Base-by-base conservation (phyloP, 2,888 invertebrate genomes). In the Octodonta nipae region DNA sequence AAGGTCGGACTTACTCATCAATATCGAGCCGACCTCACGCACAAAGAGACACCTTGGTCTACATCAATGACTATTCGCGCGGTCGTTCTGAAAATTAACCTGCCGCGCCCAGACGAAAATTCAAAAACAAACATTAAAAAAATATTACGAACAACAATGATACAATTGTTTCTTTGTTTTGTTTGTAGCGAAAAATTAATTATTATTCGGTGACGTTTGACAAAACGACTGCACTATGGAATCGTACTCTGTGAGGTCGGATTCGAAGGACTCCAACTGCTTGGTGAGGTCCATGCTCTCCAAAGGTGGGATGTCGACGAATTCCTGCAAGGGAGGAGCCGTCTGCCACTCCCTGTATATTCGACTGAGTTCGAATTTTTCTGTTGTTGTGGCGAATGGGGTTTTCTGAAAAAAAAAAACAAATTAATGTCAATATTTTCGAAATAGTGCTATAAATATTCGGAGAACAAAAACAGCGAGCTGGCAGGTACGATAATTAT, bases 281-380 rank as follows among this genome's bases (percentile, higher is more conserved):
- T 72, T 68, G 1, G 76, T 73, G 17, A 85, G 65, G 11, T 47
- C 48, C 10, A 41, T 28, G 29, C 76, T 76, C 30, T 55, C 57
- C 2, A 74, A 59, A 50, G 70, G 69, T 34, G 71, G 70, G 6
- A 64, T 62, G 12, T 70, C 66, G 3, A 77, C 76, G 35, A 58
- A 51, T 5, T 55, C 51, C 29, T 57, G 51, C 32, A 61, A 42
- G 3, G 56, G 51, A 4, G 61, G 63, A 5, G 85, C 83, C 44
- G 72, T 71, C 52, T 83, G 71, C 60, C 83, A 85, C 51, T 85
- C 82, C 16, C 77, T 70, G 62, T 81, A 85, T 63, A 86, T 85
- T 40, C 73, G 70, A 1, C 82, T 80, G 39, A 86, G 65, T 50
- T 86, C 85, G 26, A 73, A 73, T 48, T 78, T 77, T 0, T 74